Base-by-base conservation (phyloP, 2,888 invertebrate species). In the Cyaniris semiargus region DNA sequence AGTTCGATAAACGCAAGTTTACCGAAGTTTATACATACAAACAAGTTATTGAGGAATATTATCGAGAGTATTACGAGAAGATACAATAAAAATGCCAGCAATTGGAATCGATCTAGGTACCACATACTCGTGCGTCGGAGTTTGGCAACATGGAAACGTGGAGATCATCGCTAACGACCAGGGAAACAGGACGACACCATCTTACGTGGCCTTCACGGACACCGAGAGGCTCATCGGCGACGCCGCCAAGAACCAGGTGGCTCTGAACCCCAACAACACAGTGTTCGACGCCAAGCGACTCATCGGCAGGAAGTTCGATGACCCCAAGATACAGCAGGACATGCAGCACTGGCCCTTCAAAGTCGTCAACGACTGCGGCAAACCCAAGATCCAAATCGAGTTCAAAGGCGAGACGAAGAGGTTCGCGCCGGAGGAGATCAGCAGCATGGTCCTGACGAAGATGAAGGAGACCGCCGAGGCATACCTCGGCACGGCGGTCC, bases 131-230 rank as follows among this genome's bases (percentile, higher is more conserved):
- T 97, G 97, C 86, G 97, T 97, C 74, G 97, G 97, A 83, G 97
- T 97, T n/a, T 97, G 96, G 95, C 96, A 97, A 86, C 95, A 97
- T 85, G 96, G 96, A 79, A 96, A 96, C 88, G 97, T 97, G 79
- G 97, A 97, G 87, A 97, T 97, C 86, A 97, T 98, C 86, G 97
- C 98, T 78, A 98, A 98, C 87, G 97, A 97, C 87, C 97, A 97
- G 90, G 98, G 97, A 80, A 98, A 98, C 89, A 94, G 97, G 76
- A 97, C 97, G 13, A 98, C 97, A 76, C 97, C 98, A 74, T 97
- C 97, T 81, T 98, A 97, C 90, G 97, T 98, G 76, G 97, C 97
- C 6, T 98, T 98, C 88, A 97, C 97, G 34, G 97, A 98, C 82
- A 96, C 95, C 4, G 97, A 98, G 89, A 94, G 97, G 75, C 94